These are phyloP conservation scores for Caenorhabditis sulstoni DNA, from an alignment of 2,888 invertebrate species.

Conservation along the genomic window DNA sequence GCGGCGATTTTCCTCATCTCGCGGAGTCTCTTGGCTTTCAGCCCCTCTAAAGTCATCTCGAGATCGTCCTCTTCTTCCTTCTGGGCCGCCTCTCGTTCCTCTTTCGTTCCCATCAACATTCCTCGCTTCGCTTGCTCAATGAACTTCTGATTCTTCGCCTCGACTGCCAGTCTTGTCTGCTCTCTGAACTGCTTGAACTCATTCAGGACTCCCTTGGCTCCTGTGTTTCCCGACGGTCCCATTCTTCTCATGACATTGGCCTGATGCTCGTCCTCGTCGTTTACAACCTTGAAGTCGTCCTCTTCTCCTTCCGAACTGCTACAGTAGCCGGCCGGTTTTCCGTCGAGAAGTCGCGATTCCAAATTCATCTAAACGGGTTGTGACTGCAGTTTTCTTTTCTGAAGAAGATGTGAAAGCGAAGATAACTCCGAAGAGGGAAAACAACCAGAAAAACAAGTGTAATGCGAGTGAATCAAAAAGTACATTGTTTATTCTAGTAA, in stretches of 20 bases:
- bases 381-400: too few species aligned
- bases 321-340: conserved; percentile 78
- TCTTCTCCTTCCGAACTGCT: conserved; percentile 79
- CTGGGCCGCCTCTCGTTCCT: conserved; percentile 61
- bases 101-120: conserved; percentile 62
- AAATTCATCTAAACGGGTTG: conserved; percentile 58
- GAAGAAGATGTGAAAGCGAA: background rate
- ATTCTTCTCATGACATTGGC: conserved; percentile 65
- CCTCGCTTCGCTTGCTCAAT: conserved; percentile 61
- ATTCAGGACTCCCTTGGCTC: conserved; percentile 70
- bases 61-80: conserved; percentile 65
- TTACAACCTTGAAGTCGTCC: conserved; percentile 67
- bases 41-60: conserved; percentile 69
- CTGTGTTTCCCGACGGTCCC: conserved; percentile 61
- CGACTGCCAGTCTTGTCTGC: conserved; percentile 53
- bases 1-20: conserved; percentile 68
- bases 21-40: conserved; percentile 67
- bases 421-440: background rate
- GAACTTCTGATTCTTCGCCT: conserved; percentile 46
- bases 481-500: background rate
- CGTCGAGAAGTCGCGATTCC: conserved; percentile 77
- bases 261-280: conserved; percentile 69
- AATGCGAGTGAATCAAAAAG: background rate
- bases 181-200: conserved; percentile 64
- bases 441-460: background rate